These are phyloP conservation scores for Malthinus flaveolus DNA, from an alignment of 2,888 invertebrate species.

Conservation along the genomic window DNA sequence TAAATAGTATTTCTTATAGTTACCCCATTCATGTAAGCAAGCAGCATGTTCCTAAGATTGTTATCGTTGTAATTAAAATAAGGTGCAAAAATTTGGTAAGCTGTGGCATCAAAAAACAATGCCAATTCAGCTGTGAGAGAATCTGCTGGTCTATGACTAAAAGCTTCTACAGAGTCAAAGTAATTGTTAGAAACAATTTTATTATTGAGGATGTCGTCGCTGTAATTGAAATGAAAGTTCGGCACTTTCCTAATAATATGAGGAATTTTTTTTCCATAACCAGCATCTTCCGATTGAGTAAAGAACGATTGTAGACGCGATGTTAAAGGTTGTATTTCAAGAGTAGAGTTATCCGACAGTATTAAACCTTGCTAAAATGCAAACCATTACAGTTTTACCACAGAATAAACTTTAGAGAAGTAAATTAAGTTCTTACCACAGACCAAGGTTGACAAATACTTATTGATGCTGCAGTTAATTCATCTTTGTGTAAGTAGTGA, in stretches of 20 bases:
- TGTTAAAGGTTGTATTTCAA: conserved; percentile 70
- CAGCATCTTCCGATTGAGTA: conserved; percentile 51
- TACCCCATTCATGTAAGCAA: conserved; percentile 78
- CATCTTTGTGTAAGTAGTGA: conserved; percentile 67
- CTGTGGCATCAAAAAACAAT: conserved; percentile 75
- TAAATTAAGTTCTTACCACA: conserved; percentile 58
- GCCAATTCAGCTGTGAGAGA: conserved; percentile 71
- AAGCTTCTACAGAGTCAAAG: conserved; percentile 49
- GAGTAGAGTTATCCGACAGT: conserved; percentile 66
- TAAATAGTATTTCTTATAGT: conserved; percentile 30
- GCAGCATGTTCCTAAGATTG: conserved; percentile 71
- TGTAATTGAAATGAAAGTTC: conserved; percentile 22
- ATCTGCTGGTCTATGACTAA: conserved; percentile 31
- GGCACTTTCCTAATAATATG: conserved; percentile 64
- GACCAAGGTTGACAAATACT: conserved; percentile 67
- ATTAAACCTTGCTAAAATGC: conserved; percentile 66
- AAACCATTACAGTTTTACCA: conserved; percentile 1
- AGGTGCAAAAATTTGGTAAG: conserved; percentile 70
- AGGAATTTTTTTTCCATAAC: conserved; percentile 49
- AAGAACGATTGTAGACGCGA: conserved; percentile 50
- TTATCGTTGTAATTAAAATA: conserved; percentile 67
- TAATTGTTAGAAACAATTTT: conserved; percentile 50
- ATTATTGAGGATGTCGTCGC: background rate
- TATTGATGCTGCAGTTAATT: conserved; percentile 65
- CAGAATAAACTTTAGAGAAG: conserved; percentile 9